Evolutionary conservation across 2,113 vertebrate species (phyloP), one percentile per base, ranked within the genome.

Genomic region (Otocyon megalotis): DNA sequence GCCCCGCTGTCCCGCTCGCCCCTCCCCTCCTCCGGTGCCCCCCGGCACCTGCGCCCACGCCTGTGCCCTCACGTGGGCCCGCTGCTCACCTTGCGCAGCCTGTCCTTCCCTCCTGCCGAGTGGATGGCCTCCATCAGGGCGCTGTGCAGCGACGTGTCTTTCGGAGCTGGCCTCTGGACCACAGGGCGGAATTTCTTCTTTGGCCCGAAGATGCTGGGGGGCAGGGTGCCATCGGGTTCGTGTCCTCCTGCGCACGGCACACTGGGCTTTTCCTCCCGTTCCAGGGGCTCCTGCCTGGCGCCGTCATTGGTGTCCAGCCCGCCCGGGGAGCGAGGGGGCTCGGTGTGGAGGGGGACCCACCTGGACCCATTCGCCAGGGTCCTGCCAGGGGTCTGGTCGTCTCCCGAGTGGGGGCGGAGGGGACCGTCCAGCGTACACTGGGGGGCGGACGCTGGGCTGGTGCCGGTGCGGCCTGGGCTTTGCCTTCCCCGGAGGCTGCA

Each of bases 101-200:
- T 98, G 24, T 99, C 99, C 93, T 98, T 99, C 95, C 99, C 99
- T 28, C 99, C 99, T 1, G 97, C 98, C 2, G 98, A 98, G 96
- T 99, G 99, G 98, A 99, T 99, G 56, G 99, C 99, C 96, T 99
- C 99, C 99, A 99, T 99, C 62, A 99, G 98, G 50, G 98, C 98
- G 76, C 99, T 99, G 98, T 99, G 99, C 79, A 99, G 97, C 7
- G 99, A 99, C 0, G 98, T 98, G 22, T 99, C 99, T 97, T 99
- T 99, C 24, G 99, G 99, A 81, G 99, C 63, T 3, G 99, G 99
- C 97, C 98, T 99, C 95, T 98, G 99, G 89, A 99, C 54, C 3
- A 99, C 98, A 5, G 99, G 99, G 74, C 98, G 99, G 98, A 99
- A 99, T 97, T 99, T 99, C 95, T 99, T 99, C 96, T 99, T 99